phyloP scores from a whole-genome alignment of 2,797 vertebrate species.

The Streptopelia turtur region DNA sequence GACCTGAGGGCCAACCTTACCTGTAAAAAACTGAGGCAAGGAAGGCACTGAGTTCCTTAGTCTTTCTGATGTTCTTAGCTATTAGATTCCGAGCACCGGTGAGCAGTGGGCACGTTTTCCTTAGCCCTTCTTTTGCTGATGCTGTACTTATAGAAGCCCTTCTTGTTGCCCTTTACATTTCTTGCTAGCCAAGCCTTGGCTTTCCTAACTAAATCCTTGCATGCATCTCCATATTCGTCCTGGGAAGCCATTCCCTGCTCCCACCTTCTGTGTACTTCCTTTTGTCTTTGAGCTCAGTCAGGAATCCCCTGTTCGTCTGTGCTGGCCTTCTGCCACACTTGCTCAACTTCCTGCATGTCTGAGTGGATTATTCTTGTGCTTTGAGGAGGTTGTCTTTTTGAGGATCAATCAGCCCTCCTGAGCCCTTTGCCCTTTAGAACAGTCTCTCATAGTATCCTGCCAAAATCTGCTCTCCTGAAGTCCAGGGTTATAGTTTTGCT shows the following conservation, averaged over 20 bases:
- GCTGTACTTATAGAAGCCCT: not conserved
- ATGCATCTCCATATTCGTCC: not conserved
- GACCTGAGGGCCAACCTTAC: not conserved
- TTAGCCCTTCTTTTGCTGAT: not conserved
- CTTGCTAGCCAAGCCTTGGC: not conserved
- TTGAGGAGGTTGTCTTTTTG: not conserved
- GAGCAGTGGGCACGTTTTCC: not conserved
- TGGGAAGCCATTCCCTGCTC: not conserved
- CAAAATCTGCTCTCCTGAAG: not conserved
- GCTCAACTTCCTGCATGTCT: not conserved
- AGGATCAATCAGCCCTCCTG: not conserved
- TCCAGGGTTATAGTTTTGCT: not conserved
- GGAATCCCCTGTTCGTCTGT: not conserved
- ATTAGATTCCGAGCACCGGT: not conserved
- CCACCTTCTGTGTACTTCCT: not conserved
- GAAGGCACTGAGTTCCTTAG: not conserved
- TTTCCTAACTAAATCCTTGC: not conserved
- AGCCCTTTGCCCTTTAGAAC: not conserved
- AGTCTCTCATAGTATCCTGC: not conserved
- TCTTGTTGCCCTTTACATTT: not conserved
- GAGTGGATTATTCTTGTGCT: not conserved
- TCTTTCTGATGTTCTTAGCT: not conserved
- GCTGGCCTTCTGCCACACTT: not conserved
- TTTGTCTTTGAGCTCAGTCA: not conserved
- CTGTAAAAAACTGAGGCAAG: not conserved